Percentiles rank a stretch among this genome's conserved stretches.
Evolutionary conservation across 30 jellyfish, hydroid and myxozoan genomes (phyloP).

Genomic region (Nemopilema nomurai): DNA sequence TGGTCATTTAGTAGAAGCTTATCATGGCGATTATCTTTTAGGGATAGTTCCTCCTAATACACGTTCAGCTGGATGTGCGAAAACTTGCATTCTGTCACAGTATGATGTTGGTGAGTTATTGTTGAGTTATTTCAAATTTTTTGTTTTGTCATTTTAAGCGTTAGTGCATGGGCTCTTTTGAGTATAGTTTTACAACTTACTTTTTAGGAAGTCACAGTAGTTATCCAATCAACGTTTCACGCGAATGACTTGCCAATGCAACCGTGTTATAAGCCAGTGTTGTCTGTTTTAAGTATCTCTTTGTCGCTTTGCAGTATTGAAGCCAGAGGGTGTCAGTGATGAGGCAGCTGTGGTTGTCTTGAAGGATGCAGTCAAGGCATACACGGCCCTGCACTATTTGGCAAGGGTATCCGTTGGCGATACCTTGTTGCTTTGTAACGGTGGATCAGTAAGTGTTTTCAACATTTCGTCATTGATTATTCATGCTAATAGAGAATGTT

Average conservation of each 20-base stretch:
- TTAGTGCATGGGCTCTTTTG: too few relatives aligned
- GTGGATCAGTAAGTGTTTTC: constrained; percentile 61
- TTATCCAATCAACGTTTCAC: not conserved
- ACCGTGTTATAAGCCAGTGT: not conserved
- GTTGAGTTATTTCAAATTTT: not conserved
- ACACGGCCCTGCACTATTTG: constrained; percentile 85
- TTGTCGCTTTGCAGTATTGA: constrained; percentile 45
- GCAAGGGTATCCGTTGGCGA: constrained; percentile 83
- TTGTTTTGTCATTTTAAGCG: not conserved
- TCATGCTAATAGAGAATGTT: too few relatives aligned
- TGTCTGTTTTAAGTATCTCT: not conserved
- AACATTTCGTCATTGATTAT: not conserved
- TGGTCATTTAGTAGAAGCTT: too few relatives aligned
- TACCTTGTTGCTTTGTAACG: constrained; percentile 64
- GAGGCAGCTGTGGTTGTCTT: constrained; percentile 82
- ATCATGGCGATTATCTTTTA: constrained; percentile 3
- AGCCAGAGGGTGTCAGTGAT: constrained; percentile 77
- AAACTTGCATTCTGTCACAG: constrained; percentile 71
- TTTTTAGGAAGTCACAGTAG: too few relatives aligned
- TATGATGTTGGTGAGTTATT: constrained; percentile 76
- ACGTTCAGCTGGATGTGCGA: constrained; percentile 76
- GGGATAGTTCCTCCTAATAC: constrained; percentile 89
- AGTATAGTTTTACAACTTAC: too few relatives aligned
- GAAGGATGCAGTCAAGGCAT: constrained; percentile 91
- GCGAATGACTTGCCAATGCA: not conserved